Evolutionary conservation across 2,797 vertebrate genomes (phyloP).

Genomic region (Rhinatrema bivittatum): DNA sequence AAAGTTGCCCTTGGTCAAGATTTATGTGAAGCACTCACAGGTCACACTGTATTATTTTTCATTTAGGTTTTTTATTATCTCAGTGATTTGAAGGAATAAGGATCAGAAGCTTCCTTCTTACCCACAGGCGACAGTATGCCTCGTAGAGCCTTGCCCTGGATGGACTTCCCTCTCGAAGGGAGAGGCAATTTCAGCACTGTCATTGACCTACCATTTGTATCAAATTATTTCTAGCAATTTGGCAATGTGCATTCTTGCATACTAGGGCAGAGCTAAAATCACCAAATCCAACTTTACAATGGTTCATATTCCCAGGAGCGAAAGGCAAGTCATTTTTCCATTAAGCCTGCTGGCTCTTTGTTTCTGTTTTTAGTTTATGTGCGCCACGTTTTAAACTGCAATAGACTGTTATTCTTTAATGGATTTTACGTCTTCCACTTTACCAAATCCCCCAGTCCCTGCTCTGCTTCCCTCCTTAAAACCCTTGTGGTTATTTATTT

Average conservation of each 20-base stretch:
- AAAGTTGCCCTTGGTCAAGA: too few relatives aligned
- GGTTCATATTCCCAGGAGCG: too few relatives aligned
- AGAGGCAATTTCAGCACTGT: constrained; percentile 2
- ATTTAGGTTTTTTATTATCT: too few relatives aligned
- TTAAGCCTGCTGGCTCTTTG: constrained; percentile 9
- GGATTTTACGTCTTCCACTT: background rate
- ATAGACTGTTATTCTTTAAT: background rate
- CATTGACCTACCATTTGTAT: background rate
- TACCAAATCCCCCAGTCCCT: too few relatives aligned
- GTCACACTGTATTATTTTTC: too few relatives aligned
- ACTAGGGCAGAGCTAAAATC: constrained; percentile 2
- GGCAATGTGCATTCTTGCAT: background rate
- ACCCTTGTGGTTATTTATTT: constrained; percentile 15
- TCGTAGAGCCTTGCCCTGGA: background rate
- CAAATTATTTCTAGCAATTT: background rate
- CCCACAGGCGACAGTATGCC: background rate
- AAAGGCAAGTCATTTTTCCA: constrained; percentile 3
- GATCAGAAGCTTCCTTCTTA: background rate
- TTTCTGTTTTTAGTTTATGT: constrained; percentile 23
- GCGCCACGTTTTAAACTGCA: background rate
- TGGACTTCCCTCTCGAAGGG: background rate
- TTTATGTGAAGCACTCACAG: too few relatives aligned
- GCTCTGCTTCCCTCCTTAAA: background rate
- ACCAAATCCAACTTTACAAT: constrained; percentile 3
- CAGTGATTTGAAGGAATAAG: rapidly evolving